Base-by-base conservation (phyloP, 2,113 vertebrate species). In the Baryphthengus martii region DNA sequence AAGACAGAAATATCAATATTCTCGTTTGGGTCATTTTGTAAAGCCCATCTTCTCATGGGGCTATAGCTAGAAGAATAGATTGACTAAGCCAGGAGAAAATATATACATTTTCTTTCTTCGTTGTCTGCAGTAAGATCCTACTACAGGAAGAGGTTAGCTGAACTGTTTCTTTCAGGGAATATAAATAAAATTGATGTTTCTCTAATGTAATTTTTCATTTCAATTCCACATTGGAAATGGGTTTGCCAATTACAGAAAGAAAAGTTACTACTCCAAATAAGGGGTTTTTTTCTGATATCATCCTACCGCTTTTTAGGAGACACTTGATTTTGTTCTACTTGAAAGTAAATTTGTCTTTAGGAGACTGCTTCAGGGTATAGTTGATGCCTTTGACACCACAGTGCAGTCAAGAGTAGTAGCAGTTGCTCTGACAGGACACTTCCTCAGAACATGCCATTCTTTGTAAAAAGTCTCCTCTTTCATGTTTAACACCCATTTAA, bases 21-120 rank as follows among this genome's bases (percentile, higher is more conserved):
- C 1, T 77, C 17, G n/a, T 74, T 42, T 42, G 13, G 14, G 24
- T 50, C 6, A 40, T 81, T 89, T 77, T 62, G 37, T 74, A 52
- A 80, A 93, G 6, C 4, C 5, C n/a, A 52, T 8, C 4, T 87
- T n/a, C 13, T 52, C 8, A 1, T 28, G 16, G 31, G 1, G 0
- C 28, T 80, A 1, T 52, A 58, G 39, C 37, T 78, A 26, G 89
- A 71, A 9, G 2, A 53, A 44, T 24, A 88, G 7, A 53, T 55
- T 77, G 20, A 58, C 12, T 83, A 71, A 70, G 6, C 4, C 11
- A 25, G 14, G 14, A 93, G 24, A 52, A 80, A 71, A 77, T 61
- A 13, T 13, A 20, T 61, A 6, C 7, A 9, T 80, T 62, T 81
- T 61, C 40, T 65, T 71, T 71, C 40, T 74, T 49, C 20, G 8